phyloP scores from a whole-genome alignment of 2,797 vertebrate species.

The Glyptemys insculpta region DNA sequence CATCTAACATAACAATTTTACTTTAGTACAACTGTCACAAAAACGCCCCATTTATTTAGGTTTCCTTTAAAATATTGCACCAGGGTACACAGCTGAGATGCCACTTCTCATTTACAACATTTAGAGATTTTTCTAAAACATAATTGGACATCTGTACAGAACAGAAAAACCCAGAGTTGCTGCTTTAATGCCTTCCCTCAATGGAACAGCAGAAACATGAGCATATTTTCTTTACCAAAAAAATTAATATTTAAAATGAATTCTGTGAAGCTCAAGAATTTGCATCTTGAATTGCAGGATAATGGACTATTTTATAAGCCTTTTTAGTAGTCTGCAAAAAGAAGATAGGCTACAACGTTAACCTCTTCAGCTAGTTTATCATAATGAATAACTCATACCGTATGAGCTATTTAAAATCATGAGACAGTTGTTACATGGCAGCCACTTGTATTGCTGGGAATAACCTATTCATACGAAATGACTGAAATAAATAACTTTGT shows the following conservation, averaged over 20 bases:
- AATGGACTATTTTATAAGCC: not conserved
- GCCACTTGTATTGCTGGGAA: not conserved
- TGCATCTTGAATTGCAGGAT: not conserved
- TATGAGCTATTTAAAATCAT: not conserved
- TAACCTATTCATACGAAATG: not conserved
- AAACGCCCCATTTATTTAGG: not conserved
- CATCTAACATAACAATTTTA: conserved; percentile 3
- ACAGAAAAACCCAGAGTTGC: not conserved
- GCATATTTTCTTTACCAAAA: not conserved
- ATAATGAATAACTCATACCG: not conserved
- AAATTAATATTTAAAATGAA: not conserved
- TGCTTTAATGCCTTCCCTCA: not conserved
- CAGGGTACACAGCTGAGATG: not conserved
- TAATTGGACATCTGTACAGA: not conserved
- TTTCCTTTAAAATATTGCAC: not conserved
- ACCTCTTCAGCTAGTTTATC: not conserved
- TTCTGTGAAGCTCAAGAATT: conserved; percentile 22
- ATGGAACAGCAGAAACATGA: not conserved
- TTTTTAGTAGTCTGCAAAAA: not conserved
- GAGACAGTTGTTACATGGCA: not conserved
- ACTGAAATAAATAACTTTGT: not conserved
- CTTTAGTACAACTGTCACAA: not conserved
- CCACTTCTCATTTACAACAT: not conserved
- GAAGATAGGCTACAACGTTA: not conserved
- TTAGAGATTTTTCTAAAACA: not conserved